A percentile compares a stretch with the other conserved stretches of the same genome.
These are phyloP conservation scores for Pardalotus punctatus DNA, from an alignment of 2,113 vertebrate genomes.

Conservation along the genomic window DNA sequence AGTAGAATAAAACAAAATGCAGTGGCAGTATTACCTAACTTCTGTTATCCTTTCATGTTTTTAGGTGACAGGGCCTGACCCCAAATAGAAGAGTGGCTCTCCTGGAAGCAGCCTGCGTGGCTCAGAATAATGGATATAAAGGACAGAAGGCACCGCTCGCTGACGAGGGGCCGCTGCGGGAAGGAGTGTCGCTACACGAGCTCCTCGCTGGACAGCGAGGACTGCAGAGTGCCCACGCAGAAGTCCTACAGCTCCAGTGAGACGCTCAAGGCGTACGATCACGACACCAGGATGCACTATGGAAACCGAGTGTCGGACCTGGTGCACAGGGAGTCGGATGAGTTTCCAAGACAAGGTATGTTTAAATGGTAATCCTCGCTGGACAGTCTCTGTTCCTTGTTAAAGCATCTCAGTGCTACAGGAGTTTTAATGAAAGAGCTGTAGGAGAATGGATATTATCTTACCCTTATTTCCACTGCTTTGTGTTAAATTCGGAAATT, in stretches of 20 bases:
- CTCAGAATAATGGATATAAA: slow-evolving; percentile 86
- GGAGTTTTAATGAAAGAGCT: not conserved
- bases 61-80: slow-evolving; percentile 56
- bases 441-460: not conserved
- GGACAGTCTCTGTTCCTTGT: not conserved
- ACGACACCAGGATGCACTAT: slow-evolving; percentile 91
- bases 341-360: slow-evolving; percentile 93
- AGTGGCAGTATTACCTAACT: not conserved
- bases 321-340: slow-evolving; percentile 93
- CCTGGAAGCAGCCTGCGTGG: not conserved
- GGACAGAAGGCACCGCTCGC: slow-evolving; percentile 88
- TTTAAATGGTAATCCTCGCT: not conserved
- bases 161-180: slow-evolving; percentile 85
- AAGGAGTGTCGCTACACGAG: slow-evolving; percentile 92
- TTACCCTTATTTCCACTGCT: not conserved
- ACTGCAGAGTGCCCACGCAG: slow-evolving; percentile 94
- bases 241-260: slow-evolving; percentile 98
- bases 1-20: not conserved
- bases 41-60: not conserved
- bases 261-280: slow-evolving; percentile 94
- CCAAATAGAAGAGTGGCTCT: not conserved
- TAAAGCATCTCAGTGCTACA: not conserved
- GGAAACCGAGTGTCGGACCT: slow-evolving; percentile 90
- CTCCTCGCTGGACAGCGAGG: slow-evolving; percentile 89
- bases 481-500: not conserved